Evolutionary conservation across 2,797 vertebrate genomes (phyloP).

Genomic region (Trematomus bernacchii): DNA sequence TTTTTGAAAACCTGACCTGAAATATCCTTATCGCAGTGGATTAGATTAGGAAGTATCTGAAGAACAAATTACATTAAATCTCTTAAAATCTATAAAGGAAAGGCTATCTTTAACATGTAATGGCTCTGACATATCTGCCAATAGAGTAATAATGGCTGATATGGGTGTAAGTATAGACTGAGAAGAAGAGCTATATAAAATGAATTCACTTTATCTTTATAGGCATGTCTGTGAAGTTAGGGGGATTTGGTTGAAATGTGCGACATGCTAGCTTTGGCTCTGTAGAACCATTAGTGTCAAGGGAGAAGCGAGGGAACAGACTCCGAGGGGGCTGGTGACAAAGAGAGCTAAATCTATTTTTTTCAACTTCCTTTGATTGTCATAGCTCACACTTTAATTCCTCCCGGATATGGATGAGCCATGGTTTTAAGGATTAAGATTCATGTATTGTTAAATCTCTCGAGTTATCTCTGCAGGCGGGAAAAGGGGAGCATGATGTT

Average conservation of each 20-base stretch:
- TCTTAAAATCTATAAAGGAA: conserved; percentile 73
- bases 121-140: conserved; percentile 60
- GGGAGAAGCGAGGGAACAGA: conserved; percentile 69
- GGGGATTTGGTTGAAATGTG: conserved; percentile 78
- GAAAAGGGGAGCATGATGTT: conserved; percentile 27
- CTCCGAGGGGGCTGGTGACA: conserved; percentile 72
- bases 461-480: conserved; percentile 58
- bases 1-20: conserved; percentile 72
- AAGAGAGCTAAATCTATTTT: conserved; percentile 76
- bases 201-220: conserved; percentile 76
- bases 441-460: conserved; percentile 75
- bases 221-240: conserved; percentile 79
- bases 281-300: conserved; percentile 74
- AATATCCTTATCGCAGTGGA: conserved; percentile 64
- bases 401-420: conserved; percentile 77
- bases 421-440: conserved; percentile 78
- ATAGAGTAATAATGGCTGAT: conserved; percentile 64
- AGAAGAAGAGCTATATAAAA: conserved; percentile 63
- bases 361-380: conserved; percentile 77
- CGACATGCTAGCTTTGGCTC: conserved; percentile 74
- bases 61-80: conserved; percentile 75
- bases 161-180: conserved; percentile 58
- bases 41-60: conserved; percentile 72
- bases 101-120: conserved; percentile 71
- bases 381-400: conserved; percentile 79